phyloP scores from a whole-genome alignment of 64 coral and sea anemone species.

The Montipora capricornis region DNA sequence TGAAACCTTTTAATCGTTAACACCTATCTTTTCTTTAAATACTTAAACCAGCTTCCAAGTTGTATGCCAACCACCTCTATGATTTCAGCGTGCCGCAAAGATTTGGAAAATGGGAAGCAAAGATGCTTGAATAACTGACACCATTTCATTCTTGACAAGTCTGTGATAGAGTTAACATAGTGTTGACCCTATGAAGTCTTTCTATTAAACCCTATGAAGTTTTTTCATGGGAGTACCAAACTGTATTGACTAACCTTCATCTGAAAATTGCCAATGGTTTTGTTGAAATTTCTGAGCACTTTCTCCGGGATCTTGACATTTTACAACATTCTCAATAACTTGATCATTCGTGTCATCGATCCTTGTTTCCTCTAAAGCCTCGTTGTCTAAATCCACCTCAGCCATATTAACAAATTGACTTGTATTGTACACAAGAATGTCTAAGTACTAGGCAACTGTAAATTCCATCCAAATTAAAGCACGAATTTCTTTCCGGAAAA shows the following conservation, averaged over 20 bases:
- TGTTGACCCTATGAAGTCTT: no score
- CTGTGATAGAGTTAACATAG: no score
- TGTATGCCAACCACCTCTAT: no score
- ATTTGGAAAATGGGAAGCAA: no score
- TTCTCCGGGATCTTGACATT: neutral
- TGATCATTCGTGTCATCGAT: neutral
- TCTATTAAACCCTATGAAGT: no score
- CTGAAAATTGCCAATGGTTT: slow-evolving; percentile 52
- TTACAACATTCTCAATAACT: neutral
- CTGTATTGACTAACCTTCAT: slow-evolving; percentile 17
- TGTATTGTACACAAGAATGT: neutral
- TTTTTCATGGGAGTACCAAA: neutral
- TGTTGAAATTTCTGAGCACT: slow-evolving; percentile 6
- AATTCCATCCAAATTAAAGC: neutral
- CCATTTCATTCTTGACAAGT: no score
- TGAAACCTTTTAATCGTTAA: neutral
- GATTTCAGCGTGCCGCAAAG: no score
- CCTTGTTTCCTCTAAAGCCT: neutral
- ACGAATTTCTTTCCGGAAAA: neutral
- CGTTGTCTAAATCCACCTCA: slow-evolving; percentile 27
- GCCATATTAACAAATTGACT: neutral
- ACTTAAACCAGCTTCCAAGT: no score
- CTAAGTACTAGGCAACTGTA: neutral
- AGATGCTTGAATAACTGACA: no score
- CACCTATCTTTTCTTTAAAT: no score